Conservation (phyloP, 1,140 invertebrate species). For the Brachionus paranguensis region DNA sequence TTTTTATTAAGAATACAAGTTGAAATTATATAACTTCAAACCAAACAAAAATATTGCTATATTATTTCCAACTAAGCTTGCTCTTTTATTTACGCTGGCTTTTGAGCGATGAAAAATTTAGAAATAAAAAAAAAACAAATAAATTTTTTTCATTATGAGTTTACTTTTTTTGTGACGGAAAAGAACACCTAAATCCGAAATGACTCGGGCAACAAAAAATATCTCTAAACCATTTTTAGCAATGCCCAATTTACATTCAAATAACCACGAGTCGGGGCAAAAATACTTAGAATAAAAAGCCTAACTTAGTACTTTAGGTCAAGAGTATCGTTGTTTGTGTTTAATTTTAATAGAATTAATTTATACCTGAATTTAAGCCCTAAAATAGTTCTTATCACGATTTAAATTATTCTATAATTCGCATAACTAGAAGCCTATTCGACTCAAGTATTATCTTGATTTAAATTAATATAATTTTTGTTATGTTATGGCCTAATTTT, state of each 20-base stretch:
- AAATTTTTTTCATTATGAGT: background rate
- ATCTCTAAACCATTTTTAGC: background rate
- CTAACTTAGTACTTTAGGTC: background rate
- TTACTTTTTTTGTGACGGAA: background rate
- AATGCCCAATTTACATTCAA: background rate
- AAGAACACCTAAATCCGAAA: background rate
- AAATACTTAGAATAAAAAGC: background rate
- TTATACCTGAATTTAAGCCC: background rate
- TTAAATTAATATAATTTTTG: background rate
- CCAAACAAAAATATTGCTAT: background rate
- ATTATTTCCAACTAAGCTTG: background rate
- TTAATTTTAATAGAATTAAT: background rate
- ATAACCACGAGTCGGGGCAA: background rate
- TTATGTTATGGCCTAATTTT: background rate
- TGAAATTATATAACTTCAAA: background rate
- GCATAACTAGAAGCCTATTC: background rate
- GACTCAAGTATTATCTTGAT: background rate
- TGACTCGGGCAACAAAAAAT: background rate
- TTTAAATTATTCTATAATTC: background rate
- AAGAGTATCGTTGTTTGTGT: background rate
- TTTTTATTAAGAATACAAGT: background rate
- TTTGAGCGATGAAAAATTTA: background rate
- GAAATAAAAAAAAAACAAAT: background rate
- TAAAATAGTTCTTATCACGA: background rate
- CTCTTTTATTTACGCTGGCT: background rate